Conservation (phyloP, 2,797 vertebrate genomes). For the Pangasius mekongensis region DNA sequence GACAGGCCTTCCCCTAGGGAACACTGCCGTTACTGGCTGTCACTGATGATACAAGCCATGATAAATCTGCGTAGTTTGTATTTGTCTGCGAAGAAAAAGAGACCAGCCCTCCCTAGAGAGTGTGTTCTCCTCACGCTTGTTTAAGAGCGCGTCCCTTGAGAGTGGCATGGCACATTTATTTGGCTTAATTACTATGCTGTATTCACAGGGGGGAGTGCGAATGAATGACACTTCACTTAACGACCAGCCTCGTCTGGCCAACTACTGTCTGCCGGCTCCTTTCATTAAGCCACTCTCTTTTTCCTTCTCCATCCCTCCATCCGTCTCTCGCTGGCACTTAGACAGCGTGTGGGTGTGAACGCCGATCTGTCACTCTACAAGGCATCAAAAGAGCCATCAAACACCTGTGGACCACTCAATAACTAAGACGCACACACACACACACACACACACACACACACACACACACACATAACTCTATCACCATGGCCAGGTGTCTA, state of each 20-base stretch:
- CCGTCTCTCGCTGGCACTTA: slow-evolving; percentile 49
- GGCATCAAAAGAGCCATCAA: slow-evolving; percentile 72
- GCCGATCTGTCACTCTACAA: slow-evolving; percentile 57
- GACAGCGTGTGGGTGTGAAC: slow-evolving; percentile 59
- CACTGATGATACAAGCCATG: slow-evolving; percentile 45
- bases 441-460: slow-evolving; percentile 13
- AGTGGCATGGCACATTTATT: slow-evolving; percentile 74
- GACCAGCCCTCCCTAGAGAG: slow-evolving; percentile 41
- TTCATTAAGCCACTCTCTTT: slow-evolving; percentile 59
- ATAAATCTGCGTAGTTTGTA: slow-evolving; percentile 47
- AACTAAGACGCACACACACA: background rate
- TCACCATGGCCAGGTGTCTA: slow-evolving; percentile 58
- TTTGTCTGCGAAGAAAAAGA: slow-evolving; percentile 34
- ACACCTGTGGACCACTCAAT: slow-evolving; percentile 72
- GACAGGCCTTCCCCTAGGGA: slow-evolving; percentile 61
- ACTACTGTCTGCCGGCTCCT: slow-evolving; percentile 60
- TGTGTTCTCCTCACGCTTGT: slow-evolving; percentile 24
- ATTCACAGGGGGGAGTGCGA: slow-evolving; percentile 59
- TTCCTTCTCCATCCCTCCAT: slow-evolving; percentile 53
- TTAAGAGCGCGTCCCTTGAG: slow-evolving; percentile 60
- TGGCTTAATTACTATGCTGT: slow-evolving; percentile 75
- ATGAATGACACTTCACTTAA: slow-evolving; percentile 76
- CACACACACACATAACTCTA: slow-evolving; percentile 33
- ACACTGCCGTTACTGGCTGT: slow-evolving; percentile 21
- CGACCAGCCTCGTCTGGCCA: slow-evolving; percentile 63